phyloP scores from a whole-genome alignment of 2,888 invertebrate species.

The Morpho achilles region DNA sequence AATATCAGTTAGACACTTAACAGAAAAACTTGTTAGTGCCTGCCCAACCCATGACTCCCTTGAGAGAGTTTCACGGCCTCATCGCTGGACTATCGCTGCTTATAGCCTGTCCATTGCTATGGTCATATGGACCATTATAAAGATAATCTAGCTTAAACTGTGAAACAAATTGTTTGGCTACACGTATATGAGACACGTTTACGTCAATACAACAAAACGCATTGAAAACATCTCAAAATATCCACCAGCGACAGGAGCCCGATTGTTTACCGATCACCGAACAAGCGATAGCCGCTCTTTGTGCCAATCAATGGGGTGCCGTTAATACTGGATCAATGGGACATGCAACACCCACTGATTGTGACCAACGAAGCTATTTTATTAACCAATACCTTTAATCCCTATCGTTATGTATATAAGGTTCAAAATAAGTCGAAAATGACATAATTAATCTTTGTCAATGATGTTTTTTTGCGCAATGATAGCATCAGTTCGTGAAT shows the following conservation, averaged over 20 bases:
- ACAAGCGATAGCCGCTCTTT: slow-evolving; percentile 66
- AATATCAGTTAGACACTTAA: no score
- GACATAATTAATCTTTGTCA: slow-evolving; percentile 31
- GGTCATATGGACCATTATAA: no score
- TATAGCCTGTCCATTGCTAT: no score
- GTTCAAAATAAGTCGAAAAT: slow-evolving; percentile 19
- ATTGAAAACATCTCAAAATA: slow-evolving; percentile 34
- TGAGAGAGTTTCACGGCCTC: no score
- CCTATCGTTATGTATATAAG: slow-evolving; percentile 8
- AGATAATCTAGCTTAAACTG: no score
- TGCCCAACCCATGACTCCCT: no score
- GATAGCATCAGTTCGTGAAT: slow-evolving; percentile 71
- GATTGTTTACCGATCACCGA: slow-evolving; percentile 64
- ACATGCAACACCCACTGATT: slow-evolving; percentile 50
- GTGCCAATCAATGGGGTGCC: slow-evolving; percentile 70
- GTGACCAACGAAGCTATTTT: slow-evolving; percentile 33
- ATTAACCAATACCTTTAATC: slow-evolving; percentile 3
- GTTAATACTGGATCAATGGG: slow-evolving; percentile 68
- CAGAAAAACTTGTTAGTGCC: no score
- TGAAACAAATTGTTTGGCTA: slow-evolving; percentile 4
- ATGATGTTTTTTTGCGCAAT: slow-evolving; percentile 72
- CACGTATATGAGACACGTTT: slow-evolving; percentile 15
- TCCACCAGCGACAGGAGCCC: slow-evolving; percentile 52
- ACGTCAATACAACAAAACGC: slow-evolving; percentile 29
- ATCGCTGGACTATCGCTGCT: no score